Conservation (phyloP, 2,113 vertebrate genomes). For the Spermophilus dauricus region DNA sequence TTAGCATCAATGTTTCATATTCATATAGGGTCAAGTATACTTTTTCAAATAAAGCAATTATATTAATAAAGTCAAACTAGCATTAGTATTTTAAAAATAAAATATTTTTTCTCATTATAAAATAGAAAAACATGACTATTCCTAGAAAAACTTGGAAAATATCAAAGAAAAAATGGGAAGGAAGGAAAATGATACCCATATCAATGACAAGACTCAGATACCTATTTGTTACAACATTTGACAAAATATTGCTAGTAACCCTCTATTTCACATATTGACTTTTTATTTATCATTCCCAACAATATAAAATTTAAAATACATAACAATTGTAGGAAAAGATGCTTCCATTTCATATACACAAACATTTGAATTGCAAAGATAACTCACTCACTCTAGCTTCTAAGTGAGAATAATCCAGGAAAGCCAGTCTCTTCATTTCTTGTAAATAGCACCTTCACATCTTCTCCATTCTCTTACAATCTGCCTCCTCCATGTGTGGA, state of each 20-base stretch:
- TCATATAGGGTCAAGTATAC: background rate
- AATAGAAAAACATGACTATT: background rate
- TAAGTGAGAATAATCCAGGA: background rate
- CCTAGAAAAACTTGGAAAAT: background rate
- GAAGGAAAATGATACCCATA: background rate
- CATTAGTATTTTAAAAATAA: background rate
- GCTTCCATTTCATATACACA: background rate
- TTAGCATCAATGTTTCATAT: background rate
- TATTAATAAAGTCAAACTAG: background rate
- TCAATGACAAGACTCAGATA: background rate
- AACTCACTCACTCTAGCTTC: background rate
- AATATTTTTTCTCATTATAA: background rate
- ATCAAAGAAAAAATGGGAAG: background rate
- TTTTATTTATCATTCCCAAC: background rate
- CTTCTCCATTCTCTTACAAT: background rate
- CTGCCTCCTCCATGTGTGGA: background rate
- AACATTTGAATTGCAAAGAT: background rate
- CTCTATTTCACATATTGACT: background rate
- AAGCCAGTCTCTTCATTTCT: background rate
- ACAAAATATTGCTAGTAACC: background rate
- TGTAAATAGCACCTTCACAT: background rate
- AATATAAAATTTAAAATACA: background rate
- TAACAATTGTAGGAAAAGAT: background rate
- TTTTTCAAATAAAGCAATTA: background rate
- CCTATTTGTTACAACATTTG: background rate